phyloP scores from a whole-genome alignment of 2,888 invertebrate genomes.

The Uropetala carovei region DNA sequence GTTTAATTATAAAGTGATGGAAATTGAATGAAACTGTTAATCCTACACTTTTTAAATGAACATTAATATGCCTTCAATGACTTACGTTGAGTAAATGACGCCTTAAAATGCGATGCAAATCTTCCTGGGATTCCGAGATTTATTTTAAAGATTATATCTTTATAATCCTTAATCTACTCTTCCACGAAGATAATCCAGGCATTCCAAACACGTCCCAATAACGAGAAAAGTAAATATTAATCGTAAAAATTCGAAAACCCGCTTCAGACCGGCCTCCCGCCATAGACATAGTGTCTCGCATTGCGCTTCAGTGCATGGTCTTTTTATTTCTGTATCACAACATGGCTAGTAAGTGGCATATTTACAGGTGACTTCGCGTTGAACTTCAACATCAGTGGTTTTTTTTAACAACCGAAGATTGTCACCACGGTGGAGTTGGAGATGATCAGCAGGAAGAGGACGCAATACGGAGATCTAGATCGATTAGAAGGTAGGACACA shows the following conservation, averaged over 20 bases:
- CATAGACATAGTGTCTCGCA: not conserved
- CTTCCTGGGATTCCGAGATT: too few species aligned
- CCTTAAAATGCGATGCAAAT: too few species aligned
- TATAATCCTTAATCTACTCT: too few species aligned
- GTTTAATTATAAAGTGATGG: too few species aligned
- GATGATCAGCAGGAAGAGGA: conserved; percentile 66
- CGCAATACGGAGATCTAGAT: conserved; percentile 67
- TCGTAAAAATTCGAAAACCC: not conserved
- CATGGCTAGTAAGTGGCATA: conserved; percentile 43
- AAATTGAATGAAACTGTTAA: too few species aligned
- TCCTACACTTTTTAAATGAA: too few species aligned
- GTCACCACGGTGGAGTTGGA: conserved; percentile 65
- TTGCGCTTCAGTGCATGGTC: not conserved
- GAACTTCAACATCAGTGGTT: not conserved
- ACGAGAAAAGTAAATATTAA: too few species aligned
- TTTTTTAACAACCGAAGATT: not conserved
- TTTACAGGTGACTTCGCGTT: conserved; percentile 36
- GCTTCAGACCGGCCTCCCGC: not conserved
- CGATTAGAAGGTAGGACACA: conserved; percentile 65
- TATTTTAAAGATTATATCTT: too few species aligned
- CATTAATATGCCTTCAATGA: too few species aligned
- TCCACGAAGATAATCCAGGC: too few species aligned
- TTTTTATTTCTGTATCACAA: conserved; percentile 21
- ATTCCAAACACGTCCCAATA: too few species aligned
- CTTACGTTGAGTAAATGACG: too few species aligned